Evolutionary conservation across 2,888 invertebrate species (phyloP).

Genomic region (Morpho achilles): DNA sequence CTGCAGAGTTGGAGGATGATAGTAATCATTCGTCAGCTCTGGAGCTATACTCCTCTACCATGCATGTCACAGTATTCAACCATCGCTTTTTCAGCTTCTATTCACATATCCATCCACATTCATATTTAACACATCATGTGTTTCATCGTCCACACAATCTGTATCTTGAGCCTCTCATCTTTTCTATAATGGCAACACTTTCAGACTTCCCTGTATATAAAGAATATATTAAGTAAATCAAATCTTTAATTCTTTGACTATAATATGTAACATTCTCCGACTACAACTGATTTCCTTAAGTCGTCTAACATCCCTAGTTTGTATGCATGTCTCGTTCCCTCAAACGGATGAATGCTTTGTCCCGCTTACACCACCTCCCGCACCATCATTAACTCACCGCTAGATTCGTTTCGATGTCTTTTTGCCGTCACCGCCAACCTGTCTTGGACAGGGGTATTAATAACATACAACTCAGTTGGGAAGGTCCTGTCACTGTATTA

Average conservation of each 20-base stretch:
- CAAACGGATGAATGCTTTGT: conserved; percentile 37
- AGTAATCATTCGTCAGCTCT: no score
- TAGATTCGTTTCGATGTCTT: conserved; percentile 53
- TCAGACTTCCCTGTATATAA: no score
- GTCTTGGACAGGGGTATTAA: conserved; percentile 21
- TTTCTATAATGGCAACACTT: no score
- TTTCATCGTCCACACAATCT: no score
- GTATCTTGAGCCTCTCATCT: no score
- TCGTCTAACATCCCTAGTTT: conserved; percentile 35
- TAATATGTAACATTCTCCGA: background rate
- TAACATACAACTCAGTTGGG: background rate
- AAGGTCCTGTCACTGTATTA: background rate
- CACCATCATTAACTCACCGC: conserved; percentile 55
- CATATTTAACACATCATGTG: no score
- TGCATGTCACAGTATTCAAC: no score
- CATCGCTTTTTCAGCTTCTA: no score
- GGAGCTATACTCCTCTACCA: no score
- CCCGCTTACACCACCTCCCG: conserved; percentile 36
- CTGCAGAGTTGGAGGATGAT: no score
- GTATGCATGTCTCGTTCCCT: conserved; percentile 58
- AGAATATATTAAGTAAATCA: no score
- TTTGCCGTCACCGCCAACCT: conserved; percentile 42
- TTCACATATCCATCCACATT: no score
- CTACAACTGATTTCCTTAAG: conserved; percentile 4
- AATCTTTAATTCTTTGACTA: background rate